Base-by-base conservation (phyloP, 2,113 vertebrate genomes). In the Benitochromis conjunctus region DNA sequence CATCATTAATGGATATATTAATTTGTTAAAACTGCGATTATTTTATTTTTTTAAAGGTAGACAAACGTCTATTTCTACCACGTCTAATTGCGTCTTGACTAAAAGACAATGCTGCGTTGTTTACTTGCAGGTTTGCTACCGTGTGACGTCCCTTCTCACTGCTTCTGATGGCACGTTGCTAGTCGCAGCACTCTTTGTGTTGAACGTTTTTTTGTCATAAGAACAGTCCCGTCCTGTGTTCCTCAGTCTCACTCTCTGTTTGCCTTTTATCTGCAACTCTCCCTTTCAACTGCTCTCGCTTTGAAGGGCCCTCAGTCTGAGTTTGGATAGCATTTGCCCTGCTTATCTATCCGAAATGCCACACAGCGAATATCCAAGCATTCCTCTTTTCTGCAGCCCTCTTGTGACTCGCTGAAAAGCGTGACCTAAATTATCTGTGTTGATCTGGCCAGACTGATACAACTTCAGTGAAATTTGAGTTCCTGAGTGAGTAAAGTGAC, bases 321-420 rank as follows among this genome's bases (percentile, higher is more conserved):
- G 86, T 82, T 85, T 51, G 16, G 80, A 90, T 86, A 80, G 54
- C 86, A 24, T 86, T 87, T 66, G 36, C 34, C 60, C 26, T 3
- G 13, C 80, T 92, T 92, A 90, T 92, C 93, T 91, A 79, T 84
- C 60, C 83, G 81, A 90, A 88, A 87, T 79, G 81, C 82, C 83
- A 12, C 87, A 62, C 41, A 51, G 80, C 71, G 46, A 48, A 81
- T 51, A 85, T 76, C 78, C 60, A 8, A 74, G 9, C 86, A 24
- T 87, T 74, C 81, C 82, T 8, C n/a, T 29, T 31, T 41, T 66
- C 43, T n/a, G 38, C 38, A 36, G 26, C 9, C 29, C 13, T 36
- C 18, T 10, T 51, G 21, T 80, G 57, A 78, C 58, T 85, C 76
- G 9, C 10, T 81, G 51, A 81, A 87, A 69, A 87, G 51, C 24